Percentiles rank a stretch among this genome's conserved stretches.
Evolutionary conservation across 2,888 invertebrate species (phyloP).

Genomic region (Archips xylosteana): DNA sequence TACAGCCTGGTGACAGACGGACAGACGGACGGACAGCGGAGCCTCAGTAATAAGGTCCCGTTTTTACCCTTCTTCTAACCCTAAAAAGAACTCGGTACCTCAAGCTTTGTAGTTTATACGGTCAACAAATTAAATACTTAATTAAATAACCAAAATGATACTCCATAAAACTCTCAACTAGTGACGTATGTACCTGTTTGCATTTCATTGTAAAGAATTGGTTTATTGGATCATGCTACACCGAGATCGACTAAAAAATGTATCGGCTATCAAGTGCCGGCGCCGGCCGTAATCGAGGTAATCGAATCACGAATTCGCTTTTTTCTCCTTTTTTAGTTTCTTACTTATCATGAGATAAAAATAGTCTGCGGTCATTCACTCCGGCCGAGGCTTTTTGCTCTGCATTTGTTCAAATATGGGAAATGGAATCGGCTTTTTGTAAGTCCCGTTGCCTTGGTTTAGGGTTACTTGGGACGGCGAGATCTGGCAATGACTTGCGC

Average conservation of each 20-base stretch:
- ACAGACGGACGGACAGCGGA: too few relatives aligned
- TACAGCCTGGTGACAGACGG: too few relatives aligned
- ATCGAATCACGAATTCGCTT: constrained; percentile 65
- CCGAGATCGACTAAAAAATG: constrained; percentile 57
- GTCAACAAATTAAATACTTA: too few relatives aligned
- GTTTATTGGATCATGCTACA: background rate
- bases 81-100: too few relatives aligned
- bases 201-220: background rate
- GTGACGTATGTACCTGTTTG: background rate
- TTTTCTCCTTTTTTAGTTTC: constrained; percentile 49
- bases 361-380: constrained; percentile 66
- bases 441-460: constrained; percentile 50
- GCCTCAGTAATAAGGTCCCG: too few relatives aligned
- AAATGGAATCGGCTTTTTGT: constrained; percentile 38
- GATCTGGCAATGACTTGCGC: constrained; percentile 26
- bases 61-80: too few relatives aligned
- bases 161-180: background rate
- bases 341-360: constrained; percentile 56
- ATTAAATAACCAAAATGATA: background rate
- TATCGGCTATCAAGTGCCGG: constrained; percentile 51
- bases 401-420: constrained; percentile 42
- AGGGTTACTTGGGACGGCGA: constrained; percentile 26
- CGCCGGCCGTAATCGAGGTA: constrained; percentile 61
- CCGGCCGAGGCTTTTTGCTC: constrained; percentile 54
- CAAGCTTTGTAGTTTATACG: too few relatives aligned